phyloP scores from a whole-genome alignment of 2,113 vertebrate species.

The Mola mola region DNA sequence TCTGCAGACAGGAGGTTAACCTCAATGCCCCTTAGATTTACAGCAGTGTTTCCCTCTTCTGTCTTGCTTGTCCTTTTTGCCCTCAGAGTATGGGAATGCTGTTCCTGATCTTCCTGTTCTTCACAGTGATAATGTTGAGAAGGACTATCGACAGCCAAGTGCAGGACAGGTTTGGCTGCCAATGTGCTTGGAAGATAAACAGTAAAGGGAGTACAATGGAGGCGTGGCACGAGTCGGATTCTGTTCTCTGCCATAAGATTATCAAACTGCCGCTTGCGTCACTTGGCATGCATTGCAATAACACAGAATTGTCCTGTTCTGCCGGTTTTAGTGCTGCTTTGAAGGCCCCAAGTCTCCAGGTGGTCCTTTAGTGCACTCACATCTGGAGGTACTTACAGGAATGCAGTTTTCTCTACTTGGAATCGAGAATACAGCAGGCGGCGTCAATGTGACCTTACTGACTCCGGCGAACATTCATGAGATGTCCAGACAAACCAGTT shows the following conservation, averaged over 20 bases:
- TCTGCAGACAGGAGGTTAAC: conserved; percentile 49
- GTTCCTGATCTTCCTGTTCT: conserved; percentile 6
- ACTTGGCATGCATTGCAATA: conserved; percentile 21
- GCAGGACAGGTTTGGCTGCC: conserved; percentile 31
- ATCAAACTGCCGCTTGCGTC: conserved; percentile 39
- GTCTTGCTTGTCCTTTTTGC: conserved; percentile 5
- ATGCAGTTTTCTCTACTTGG: neutral
- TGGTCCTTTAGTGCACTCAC: conserved; percentile 1
- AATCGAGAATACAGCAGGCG: conserved; percentile 6
- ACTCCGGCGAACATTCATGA: conserved; percentile 9
- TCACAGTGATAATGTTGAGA: conserved; percentile 17
- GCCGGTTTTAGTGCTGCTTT: conserved; percentile 1
- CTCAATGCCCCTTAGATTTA: conserved; percentile 34
- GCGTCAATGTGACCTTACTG: conserved; percentile 23
- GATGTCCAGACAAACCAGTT: conserved; percentile 27
- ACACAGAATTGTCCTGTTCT: conserved; percentile 4
- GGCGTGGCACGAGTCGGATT: neutral
- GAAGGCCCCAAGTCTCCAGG: conserved; percentile 17
- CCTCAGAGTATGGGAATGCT: conserved; percentile 15
- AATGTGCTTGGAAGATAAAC: neutral
- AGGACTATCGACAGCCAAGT: conserved; percentile 27
- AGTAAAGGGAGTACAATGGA: neutral
- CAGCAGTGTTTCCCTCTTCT: too few species aligned
- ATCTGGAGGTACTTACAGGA: conserved; percentile 22
- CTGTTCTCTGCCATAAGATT: conserved; percentile 26